Evolutionary conservation across 2,888 invertebrate genomes (phyloP), one percentile per base, ranked within the genome.

Genomic region (Dendrolimus pini): DNA sequence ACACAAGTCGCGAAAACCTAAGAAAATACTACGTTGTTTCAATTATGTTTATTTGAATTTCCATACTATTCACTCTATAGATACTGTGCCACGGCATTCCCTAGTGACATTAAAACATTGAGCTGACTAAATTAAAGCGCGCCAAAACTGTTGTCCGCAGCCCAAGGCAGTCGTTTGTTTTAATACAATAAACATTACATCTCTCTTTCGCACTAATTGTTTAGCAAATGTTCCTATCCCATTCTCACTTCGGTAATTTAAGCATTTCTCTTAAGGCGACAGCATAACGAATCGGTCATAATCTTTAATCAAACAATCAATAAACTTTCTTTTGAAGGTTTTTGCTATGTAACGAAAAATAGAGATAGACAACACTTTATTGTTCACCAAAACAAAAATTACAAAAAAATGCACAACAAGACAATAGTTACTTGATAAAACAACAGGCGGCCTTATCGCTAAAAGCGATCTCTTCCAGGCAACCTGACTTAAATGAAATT

Each of bases 161-260:
- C 90, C 89, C 89, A 87, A 85, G 88, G 89, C 87, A 83, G 72
- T 82, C 89, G 87, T 89, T 90, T 89, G 86, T 89, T 89, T 90
- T 90, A 89, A 90, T 89, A 90, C 89, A 89, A 89, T 88, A 88
- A 86, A 85, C 77, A 71, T 79, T 59, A 71, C 65, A 74, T 70
- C 67, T 89, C 89, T 81, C 84, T 72, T 68, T 89, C 83, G 69
- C 80, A 78, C 87, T 65, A 66, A 67, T 74, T 74, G 77, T 80
- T 78, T 77, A 70, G 60, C 54, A 54, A 58, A 62, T 80, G 64
- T 61, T 54, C 58, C 71, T 65, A 61, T 83, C 84, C 75, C 78
- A 41, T 67, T 87, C 75, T 53, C 72, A 63, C 82, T 54, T 64
- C 62, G 64, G 75, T 80, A 80, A 85, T 85, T 87, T 79, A 81